phyloP scores from a whole-genome alignment of 2,113 vertebrate species.

The Platycercus adscitus region DNA sequence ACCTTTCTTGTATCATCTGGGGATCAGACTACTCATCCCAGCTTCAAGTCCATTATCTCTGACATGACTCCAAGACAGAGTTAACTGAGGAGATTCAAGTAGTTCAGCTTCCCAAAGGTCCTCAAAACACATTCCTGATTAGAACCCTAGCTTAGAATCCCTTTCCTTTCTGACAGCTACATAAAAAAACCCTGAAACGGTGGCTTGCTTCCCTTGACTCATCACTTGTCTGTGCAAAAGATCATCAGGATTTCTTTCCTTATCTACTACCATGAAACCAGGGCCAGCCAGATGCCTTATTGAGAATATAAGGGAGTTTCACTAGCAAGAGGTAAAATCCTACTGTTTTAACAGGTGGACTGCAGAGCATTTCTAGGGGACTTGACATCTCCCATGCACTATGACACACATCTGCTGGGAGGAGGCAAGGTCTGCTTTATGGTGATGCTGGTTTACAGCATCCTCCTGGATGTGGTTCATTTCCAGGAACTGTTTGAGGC shows the following conservation, averaged over 20 bases:
- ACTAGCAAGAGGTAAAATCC: background rate
- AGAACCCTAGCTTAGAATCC: background rate
- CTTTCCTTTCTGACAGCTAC: background rate
- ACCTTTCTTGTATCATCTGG: background rate
- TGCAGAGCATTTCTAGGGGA: background rate
- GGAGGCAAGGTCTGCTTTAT: background rate
- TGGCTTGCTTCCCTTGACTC: background rate
- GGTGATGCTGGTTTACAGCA: background rate
- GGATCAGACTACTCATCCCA: background rate
- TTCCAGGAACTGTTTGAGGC: background rate
- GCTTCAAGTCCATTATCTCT: background rate
- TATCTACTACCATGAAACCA: background rate
- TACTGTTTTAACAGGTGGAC: background rate
- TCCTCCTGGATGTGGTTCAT: background rate
- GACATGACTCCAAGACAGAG: background rate
- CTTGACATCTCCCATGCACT: background rate
- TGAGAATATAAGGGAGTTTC: background rate
- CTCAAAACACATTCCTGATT: background rate
- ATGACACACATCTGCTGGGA: background rate
- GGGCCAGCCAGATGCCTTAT: background rate
- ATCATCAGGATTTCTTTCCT: background rate
- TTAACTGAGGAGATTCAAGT: background rate
- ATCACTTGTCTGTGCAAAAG: background rate
- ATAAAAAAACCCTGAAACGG: background rate
- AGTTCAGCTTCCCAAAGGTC: background rate